Conservation (phyloP, 1,140 invertebrate species). For the Saccostrea cuccullata region DNA sequence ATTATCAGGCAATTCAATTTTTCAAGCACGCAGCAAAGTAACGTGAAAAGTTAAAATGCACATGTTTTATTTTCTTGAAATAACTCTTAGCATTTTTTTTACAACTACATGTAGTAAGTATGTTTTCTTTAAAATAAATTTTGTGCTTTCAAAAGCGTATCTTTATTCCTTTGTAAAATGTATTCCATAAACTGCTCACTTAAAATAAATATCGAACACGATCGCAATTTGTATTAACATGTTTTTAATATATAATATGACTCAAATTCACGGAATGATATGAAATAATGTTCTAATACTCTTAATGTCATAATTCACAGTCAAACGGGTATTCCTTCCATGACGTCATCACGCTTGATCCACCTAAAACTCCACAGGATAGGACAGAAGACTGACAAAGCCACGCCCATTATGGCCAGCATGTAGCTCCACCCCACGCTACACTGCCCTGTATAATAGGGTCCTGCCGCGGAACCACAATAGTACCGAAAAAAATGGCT, state of each 20-base stretch:
- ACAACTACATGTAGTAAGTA: no score
- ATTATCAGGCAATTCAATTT: conserved; percentile 13
- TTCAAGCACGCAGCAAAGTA: not conserved
- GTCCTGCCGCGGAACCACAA: conserved; percentile 70
- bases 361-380: conserved; percentile 75
- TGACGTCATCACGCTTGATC: conserved; percentile 51
- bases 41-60: not conserved
- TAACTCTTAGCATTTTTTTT: no score
- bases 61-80: not conserved
- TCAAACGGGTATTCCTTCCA: not conserved
- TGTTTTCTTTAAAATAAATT: not conserved
- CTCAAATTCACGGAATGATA: not conserved
- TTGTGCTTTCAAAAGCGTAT: not conserved
- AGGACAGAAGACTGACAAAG: conserved; percentile 78
- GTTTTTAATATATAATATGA: no score
- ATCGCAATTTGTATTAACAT: no score
- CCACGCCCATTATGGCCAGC: conserved; percentile 77
- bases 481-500: conserved; percentile 76
- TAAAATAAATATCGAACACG: not conserved
- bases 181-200: not conserved
- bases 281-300: not conserved
- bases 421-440: conserved; percentile 79
- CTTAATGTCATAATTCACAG: not conserved
- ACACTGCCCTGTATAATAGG: conserved; percentile 75
- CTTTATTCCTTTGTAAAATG: no score